phyloP scores from a whole-genome alignment of 1,140 invertebrate genomes.

The Brachionus sp. region DNA sequence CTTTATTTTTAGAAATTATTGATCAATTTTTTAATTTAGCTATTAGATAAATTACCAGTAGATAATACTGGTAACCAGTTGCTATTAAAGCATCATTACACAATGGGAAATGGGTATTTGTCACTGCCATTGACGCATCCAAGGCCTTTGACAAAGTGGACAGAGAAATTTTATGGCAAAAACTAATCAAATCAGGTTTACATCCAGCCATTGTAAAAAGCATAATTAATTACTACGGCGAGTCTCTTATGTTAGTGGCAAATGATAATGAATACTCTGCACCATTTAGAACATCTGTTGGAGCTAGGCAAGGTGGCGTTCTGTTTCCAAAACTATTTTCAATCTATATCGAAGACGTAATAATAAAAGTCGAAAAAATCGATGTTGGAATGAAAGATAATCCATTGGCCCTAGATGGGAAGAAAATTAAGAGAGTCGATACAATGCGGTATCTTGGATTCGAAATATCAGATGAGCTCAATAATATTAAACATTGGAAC shows the following conservation, averaged over 20 bases:
- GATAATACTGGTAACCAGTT: too few relatives aligned
- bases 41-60: too few relatives aligned
- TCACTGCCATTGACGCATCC: not conserved
- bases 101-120: not conserved
- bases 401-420: too few relatives aligned
- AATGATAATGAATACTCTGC: constrained; percentile 11
- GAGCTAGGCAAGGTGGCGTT: not conserved
- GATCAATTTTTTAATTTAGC: too few relatives aligned
- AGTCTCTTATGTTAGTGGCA: not conserved
- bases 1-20: too few relatives aligned
- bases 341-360: not conserved
- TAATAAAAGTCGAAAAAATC: not conserved
- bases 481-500: too few relatives aligned
- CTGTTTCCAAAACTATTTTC: constrained; percentile 4
- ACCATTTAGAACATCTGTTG: not conserved
- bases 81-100: not conserved
- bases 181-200: not conserved
- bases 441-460: too few relatives aligned
- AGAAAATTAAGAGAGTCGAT: too few relatives aligned
- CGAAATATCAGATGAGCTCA: too few relatives aligned
- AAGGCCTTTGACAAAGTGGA: not conserved
- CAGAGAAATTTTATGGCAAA: not conserved
- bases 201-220: not conserved
- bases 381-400: not conserved
- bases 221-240: not conserved